Evolutionary conservation across 2,797 vertebrate species (phyloP), one percentile per base, ranked within the genome.

Genomic region (Argya squamiceps): DNA sequence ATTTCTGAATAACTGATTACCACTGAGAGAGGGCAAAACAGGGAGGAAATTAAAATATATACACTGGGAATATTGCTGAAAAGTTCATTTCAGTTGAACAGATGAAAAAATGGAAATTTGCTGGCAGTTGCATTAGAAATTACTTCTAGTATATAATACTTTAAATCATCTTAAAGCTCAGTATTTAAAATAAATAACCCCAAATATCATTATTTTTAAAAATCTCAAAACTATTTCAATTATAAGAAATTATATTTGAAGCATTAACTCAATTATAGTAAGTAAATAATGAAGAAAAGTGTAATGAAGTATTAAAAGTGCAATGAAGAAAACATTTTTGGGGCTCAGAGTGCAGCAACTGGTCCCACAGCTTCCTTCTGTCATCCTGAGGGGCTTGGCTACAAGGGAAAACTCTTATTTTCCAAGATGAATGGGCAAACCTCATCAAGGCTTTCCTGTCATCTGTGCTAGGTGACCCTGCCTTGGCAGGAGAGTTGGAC

Each of bases 1-100:
- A 92, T 64, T 86, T 84, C 30, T 81, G 88, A 71, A 86, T 86
- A 93, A 75, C 30, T 88, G 58, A 90, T 94, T 94, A 75, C 73
- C 70, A 41, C 65, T 55, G 89, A 91, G 80, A 86, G 18, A 84
- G 4, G 11, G 37, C 82, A 55, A 82, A 62, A 79, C 30, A 37
- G 18, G 43, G 20, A 90, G 17, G 39, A 92, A 93, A 89, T 94
- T 83, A 68, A 87, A 89, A 86, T 36, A 84, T 37, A 85, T 70
- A 22, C 12, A 36, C 41, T 39, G 68, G 71, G 56, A 91, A 92
- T 67, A 76, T 22, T 56, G 52, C 60, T 93, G 87, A 88, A 87
- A 92, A 93, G 64, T 93, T 92, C 52, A 62, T 41, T 49, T 90
- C 8, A 16, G 17, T 55, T 87, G 37, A 92, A 34, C 34, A 76